Evolutionary conservation across 2,113 vertebrate species (phyloP).

Genomic region (Anhinga anhinga): DNA sequence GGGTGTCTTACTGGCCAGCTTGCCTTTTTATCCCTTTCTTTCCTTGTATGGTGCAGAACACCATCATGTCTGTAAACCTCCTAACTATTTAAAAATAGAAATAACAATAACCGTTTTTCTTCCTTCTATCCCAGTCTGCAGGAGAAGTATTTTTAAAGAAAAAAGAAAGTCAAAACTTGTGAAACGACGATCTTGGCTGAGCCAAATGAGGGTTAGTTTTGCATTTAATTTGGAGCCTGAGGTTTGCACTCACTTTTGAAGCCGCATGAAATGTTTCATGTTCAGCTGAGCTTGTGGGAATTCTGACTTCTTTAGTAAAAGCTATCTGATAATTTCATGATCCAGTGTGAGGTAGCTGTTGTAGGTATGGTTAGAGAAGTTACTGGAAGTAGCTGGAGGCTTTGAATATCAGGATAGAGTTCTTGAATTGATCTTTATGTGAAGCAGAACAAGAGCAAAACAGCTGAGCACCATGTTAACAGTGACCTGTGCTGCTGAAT

Average conservation of each 20-base stretch:
- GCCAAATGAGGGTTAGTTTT: background rate
- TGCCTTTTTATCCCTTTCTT: conserved; percentile 1
- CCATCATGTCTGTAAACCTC: conserved; percentile 33
- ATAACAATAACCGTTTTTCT: conserved; percentile 12
- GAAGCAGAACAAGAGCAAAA: background rate
- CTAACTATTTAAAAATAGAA: conserved; percentile 58
- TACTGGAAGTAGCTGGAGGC: background rate
- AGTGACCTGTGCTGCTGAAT: background rate
- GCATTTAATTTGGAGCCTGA: background rate
- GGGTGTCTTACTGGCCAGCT: background rate
- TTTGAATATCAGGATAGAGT: background rate
- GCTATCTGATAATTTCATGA: background rate
- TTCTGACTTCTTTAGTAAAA: background rate
- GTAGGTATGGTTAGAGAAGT: background rate
- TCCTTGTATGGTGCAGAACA: conserved; percentile 52
- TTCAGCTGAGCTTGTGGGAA: background rate
- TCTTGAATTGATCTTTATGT: background rate
- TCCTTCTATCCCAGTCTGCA: background rate
- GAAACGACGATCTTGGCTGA: background rate
- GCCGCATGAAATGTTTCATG: background rate
- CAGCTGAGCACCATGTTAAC: background rate
- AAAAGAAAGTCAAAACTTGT: background rate
- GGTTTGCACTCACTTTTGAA: background rate
- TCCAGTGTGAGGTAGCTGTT: background rate
- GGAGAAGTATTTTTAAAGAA: background rate